phyloP scores from a whole-genome alignment of 2,888 invertebrate genomes.

The Hydroisotoma schaefferi region DNA sequence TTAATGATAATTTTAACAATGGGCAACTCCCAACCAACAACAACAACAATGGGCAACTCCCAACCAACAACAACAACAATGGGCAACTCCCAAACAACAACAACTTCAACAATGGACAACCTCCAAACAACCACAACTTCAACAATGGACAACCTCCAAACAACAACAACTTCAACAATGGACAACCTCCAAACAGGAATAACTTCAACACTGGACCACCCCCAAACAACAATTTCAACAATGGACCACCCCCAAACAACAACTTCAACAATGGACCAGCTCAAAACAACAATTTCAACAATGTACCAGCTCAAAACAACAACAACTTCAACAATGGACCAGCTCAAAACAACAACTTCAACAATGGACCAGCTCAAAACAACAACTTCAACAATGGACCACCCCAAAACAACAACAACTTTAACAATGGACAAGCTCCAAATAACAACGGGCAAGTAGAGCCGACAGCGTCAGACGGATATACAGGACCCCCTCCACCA shows the following conservation, averaged over 20 bases:
- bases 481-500: neutral
- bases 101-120: neutral
- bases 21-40: too few species aligned
- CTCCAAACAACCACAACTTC: constrained; percentile 1
- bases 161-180: constrained; percentile 1
- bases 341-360: too few species aligned
- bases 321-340: constrained; percentile 8
- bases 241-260: too few species aligned
- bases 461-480: too few species aligned
- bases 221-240: too few species aligned
- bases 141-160: constrained; percentile 4
- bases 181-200: constrained; percentile 8
- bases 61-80: too few species aligned
- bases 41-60: too few species aligned
- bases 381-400: neutral
- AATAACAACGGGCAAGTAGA: neutral
- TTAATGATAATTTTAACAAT: neutral
- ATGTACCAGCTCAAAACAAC: constrained; percentile 6
- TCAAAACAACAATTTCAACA: too few species aligned
- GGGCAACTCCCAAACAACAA: neutral
- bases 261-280: too few species aligned
- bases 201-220: constrained; percentile 12
- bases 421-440: neutral
- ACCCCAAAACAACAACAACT: neutral
- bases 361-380: constrained; percentile 4